Evolutionary conservation across 2,888 invertebrate species (phyloP), one percentile per base, ranked within the genome.

Genomic region (Caenorhabditis doughertyi): DNA sequence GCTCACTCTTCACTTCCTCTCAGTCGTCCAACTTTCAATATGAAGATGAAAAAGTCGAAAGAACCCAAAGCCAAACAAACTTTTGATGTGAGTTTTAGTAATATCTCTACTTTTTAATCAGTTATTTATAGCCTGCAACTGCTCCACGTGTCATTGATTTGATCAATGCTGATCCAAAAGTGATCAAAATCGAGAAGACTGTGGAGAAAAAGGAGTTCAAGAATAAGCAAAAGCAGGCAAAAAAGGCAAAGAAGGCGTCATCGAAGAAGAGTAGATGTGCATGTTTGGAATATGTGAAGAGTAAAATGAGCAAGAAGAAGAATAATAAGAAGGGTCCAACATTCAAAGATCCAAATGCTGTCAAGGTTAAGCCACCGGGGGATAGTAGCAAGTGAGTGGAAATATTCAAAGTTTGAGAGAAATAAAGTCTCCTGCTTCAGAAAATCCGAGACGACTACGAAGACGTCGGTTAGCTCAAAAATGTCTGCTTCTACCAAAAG

Each of bases 91-190:
- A 49, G 2, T 3, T 2, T 9, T 49, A 1, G 29, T 27, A 53
- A 23, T 65, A 5, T 49, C 5, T 0, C 21, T 18, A 18, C 3
- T 18, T 35, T 27, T 42, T 42, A 5, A 13, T 42, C 42, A 42
- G 16, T 13, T 42, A n/a, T 16, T 76, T 81, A 47, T 51, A 81
- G 81, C 76, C 76, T 9, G 18, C 64, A 3, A 71, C 58, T 8
- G 70, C 68, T 18, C 81, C 76, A 42, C 71, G 65, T 42, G 81
- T 81, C 21, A 81, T 81, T 9, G 81, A 81, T 25, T 39, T 81
- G 35, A 81, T 81, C 16, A 53, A 64, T 27, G 21, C 56, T 16
- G 68, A 62, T 42, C 68, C 68, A 23, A 74, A 62, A 18, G 1
- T 18, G 1, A n/a, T 53, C 2, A 49, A 67, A 76, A 42, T 56